Evolutionary conservation across 2,888 invertebrate species (phyloP).

Genomic region (Agriopis leucophaearia): DNA sequence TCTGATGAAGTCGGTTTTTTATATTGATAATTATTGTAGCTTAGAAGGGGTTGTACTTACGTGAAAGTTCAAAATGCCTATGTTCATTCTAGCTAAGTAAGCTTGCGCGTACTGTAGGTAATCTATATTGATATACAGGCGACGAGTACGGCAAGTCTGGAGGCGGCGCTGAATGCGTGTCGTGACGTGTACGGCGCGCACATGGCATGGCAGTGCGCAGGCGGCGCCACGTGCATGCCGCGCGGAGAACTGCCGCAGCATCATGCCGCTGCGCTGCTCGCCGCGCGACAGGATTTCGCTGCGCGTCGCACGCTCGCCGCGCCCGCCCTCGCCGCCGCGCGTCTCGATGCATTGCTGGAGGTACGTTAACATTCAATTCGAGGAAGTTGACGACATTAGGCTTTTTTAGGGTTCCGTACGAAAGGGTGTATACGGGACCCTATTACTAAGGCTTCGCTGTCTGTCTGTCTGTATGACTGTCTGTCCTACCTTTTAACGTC

Average conservation of each 20-base stretch:
- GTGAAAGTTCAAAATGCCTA: no score
- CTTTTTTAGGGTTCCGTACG: no score
- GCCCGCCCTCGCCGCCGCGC: slow-evolving; percentile 7
- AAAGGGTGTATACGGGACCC: no score
- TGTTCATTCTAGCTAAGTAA: not conserved
- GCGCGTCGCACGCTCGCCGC: slow-evolving; percentile 44
- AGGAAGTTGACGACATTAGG: no score
- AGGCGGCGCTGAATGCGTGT: slow-evolving; percentile 47
- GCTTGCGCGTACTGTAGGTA: not conserved
- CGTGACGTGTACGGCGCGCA: slow-evolving; percentile 38
- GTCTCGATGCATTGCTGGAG: slow-evolving; percentile 13
- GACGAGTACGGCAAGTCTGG: slow-evolving; percentile 20
- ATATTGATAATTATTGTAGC: no score
- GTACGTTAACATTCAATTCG: not conserved
- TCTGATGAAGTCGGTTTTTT: no score
- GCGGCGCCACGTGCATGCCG: slow-evolving; percentile 69
- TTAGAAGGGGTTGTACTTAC: no score
- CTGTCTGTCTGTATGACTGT: no score
- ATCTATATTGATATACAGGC: slow-evolving; percentile 14
- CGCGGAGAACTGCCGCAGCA: slow-evolving; percentile 13
- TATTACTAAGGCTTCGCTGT: no score
- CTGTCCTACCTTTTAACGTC: no score
- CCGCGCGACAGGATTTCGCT: slow-evolving; percentile 84
- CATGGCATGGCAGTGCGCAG: slow-evolving; percentile 62
- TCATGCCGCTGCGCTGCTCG: slow-evolving; percentile 82